phyloP scores from a whole-genome alignment of 2,888 invertebrate species.

The Nemotelus pantherinus region DNA sequence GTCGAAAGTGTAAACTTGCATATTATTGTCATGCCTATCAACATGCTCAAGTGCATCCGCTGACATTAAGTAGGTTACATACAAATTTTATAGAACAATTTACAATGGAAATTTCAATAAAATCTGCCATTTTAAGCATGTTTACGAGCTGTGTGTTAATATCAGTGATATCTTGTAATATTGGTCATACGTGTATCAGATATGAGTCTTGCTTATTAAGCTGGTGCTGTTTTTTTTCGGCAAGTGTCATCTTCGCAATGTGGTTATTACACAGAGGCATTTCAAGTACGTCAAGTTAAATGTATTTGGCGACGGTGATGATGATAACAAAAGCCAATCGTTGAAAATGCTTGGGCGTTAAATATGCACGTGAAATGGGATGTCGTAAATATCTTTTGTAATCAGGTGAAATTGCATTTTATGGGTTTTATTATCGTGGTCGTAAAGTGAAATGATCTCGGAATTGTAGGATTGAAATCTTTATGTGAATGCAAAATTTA shows the following conservation, averaged over 20 bases:
- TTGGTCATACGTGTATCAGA: conserved; percentile 18
- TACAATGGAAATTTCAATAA: conserved; percentile 36
- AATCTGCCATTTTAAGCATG: conserved; percentile 36
- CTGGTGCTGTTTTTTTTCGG: not conserved
- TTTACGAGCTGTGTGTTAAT: conserved; percentile 27
- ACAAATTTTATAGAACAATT: conserved; percentile 40
- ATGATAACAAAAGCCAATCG: conserved; percentile 12
- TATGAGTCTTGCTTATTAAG: no score
- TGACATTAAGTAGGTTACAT: conserved; percentile 41
- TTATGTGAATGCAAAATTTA: no score
- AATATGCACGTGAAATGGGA: conserved; percentile 11
- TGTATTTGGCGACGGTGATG: not conserved
- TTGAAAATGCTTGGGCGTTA: conserved; percentile 2
- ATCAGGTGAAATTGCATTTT: conserved; percentile 20
- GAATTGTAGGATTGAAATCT: not conserved
- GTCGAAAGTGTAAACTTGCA: conserved; percentile 17
- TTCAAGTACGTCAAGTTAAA: conserved; percentile 24
- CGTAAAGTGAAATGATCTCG: conserved; percentile 21
- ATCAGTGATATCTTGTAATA: conserved; percentile 31
- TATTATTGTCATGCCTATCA: conserved; percentile 25
- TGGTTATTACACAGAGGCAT: not conserved
- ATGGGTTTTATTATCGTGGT: not conserved
- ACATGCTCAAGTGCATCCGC: conserved; percentile 23
- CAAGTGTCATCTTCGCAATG: not conserved
- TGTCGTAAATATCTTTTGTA: conserved; percentile 30